A percentile compares a stretch with the other conserved stretches of the same genome.
phyloP scores from a whole-genome alignment of 1,140 invertebrate genomes.

The Glomeris maerens region DNA sequence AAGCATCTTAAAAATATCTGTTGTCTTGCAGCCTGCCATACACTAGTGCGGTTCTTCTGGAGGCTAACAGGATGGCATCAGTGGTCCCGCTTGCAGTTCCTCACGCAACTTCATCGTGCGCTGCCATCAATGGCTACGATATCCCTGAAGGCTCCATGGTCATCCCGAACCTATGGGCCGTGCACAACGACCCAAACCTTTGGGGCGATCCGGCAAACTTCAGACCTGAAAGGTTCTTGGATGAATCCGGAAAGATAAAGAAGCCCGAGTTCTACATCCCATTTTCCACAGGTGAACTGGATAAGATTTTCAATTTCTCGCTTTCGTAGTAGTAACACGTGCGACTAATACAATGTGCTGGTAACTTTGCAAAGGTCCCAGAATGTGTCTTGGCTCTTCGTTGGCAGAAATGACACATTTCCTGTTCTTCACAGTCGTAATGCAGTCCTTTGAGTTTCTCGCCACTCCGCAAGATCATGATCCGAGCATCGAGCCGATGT shows the following conservation, averaged over 20 bases:
- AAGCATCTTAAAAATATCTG: neutral
- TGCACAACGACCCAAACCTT: conserved; percentile 29
- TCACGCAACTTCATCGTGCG: neutral
- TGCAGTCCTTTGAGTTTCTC: too few relatives aligned
- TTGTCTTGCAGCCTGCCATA: too few relatives aligned
- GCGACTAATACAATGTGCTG: too few relatives aligned
- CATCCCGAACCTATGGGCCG: conserved; percentile 29
- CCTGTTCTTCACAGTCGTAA: too few relatives aligned
- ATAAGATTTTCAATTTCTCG: too few relatives aligned
- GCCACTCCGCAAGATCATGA: too few relatives aligned
- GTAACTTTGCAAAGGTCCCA: too few relatives aligned
- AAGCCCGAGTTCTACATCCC: conserved; percentile 22
- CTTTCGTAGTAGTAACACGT: too few relatives aligned
- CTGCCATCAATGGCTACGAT: conserved; percentile 12
- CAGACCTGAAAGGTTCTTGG: conserved; percentile 46
- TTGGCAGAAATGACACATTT: too few relatives aligned
- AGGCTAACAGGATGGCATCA: neutral
- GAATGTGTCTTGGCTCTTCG: too few relatives aligned
- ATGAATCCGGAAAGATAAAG: conserved; percentile 20
- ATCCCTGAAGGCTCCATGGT: conserved; percentile 22
- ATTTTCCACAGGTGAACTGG: conserved; percentile 15
- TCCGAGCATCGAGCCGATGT: too few relatives aligned
- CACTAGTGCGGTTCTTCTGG: neutral
- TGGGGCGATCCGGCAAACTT: conserved; percentile 57
- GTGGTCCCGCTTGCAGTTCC: neutral